Conservation (phyloP, 2,888 invertebrate genomes). For the Blastobasis lacticolella region DNA sequence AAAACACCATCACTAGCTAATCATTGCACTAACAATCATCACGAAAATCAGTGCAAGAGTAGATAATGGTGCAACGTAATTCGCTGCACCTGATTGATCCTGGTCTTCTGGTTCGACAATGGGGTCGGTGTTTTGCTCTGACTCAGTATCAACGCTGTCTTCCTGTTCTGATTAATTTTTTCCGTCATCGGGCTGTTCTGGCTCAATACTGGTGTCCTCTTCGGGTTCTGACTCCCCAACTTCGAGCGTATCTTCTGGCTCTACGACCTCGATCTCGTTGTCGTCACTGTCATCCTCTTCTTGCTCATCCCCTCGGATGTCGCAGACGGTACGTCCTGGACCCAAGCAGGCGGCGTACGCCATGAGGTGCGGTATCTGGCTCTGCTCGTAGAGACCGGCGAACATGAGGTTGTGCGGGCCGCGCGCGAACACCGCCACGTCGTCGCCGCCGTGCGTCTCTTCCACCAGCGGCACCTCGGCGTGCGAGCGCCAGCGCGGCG, state of each 20-base stretch:
- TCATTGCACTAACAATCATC: no score
- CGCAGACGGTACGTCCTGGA: constrained; percentile 40
- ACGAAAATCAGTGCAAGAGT: no score
- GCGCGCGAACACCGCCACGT: constrained; percentile 81
- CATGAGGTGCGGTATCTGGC: constrained; percentile 83
- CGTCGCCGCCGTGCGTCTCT: constrained; percentile 86
- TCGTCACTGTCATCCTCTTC: no score
- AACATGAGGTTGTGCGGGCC: constrained; percentile 85
- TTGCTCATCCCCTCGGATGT: constrained; percentile 25
- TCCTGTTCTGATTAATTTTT: no score
- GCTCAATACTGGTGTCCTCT: no score
- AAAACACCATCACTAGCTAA: no score
- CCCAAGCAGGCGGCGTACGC: constrained; percentile 82
- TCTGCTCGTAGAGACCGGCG: constrained; percentile 84
- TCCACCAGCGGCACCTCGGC: constrained; percentile 71
- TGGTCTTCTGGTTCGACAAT: no score
- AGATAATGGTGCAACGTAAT: no score
- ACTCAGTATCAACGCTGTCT: no score
- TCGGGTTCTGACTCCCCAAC: not conserved
- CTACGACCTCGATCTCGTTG: not conserved
- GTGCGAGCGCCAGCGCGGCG: not conserved
- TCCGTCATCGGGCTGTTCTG: no score
- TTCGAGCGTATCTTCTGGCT: not conserved
- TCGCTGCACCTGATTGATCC: no score
- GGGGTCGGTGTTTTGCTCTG: no score